Evolutionary conservation across 2,797 vertebrate genomes (phyloP), one percentile per base, ranked within the genome.

Genomic region (Paratrypauchen microcephalus): DNA sequence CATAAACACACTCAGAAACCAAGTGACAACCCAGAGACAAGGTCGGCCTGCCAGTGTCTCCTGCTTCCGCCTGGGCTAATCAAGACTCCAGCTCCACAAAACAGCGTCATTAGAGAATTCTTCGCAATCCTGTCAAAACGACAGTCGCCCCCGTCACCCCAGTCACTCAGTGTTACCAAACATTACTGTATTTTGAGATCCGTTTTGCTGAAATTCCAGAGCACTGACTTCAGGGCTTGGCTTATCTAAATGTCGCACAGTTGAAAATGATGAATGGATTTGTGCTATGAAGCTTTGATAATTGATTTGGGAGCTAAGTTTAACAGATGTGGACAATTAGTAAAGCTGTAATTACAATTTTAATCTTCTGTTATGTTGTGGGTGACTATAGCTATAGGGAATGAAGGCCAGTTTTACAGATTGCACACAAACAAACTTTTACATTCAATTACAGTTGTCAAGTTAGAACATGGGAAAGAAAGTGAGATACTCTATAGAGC

Each of bases 51-150:
- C 75, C 72, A 77, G 60, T 56, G 69, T 62, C 79, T 69, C 75
- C 74, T 69, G 66, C 70, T 81, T 88, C 71, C 63, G 47, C 19
- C 85, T 82, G 79, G 77, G 65, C 75, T 88, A 86, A 90, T 86
- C 88, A 86, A 78, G 72, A 84, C 82, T 65, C 28, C 6, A 83
- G 80, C 70, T 32, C 57, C 68, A 83, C 80, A 90, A 87, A 89
- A 85, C 84, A 78, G 65, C 79, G 73, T 88, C 82, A 88, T 90
- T 87, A 88, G 75, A 0, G 39, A 57, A 55, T 76, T 67, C 75
- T 60, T 68, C 77, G 74, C 64, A 6, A 77, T 70, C 8, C 54
- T 65, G 60, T 62, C 62, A 71, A 62, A 77, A 77, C 65, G 56
- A 67, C 68, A 78, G 78, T 66, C 54, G 66, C 72, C 64, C 48